Conservation (phyloP, 2,797 vertebrate genomes). For the Pangasius larnaudii region DNA sequence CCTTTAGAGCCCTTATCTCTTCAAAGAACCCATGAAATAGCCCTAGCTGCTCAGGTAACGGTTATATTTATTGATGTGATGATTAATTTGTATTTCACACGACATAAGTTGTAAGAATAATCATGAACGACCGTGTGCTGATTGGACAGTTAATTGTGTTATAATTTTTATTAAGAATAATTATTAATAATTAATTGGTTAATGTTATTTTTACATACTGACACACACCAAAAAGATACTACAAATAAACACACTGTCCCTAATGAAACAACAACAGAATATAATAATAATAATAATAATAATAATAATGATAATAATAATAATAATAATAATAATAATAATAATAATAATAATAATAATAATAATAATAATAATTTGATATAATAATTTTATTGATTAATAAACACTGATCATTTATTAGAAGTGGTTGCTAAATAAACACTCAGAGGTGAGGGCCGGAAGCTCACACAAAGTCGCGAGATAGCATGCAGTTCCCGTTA, state of each 20-base stretch:
- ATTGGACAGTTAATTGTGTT: not conserved
- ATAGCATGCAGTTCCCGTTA: not conserved
- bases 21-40: not conserved
- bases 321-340: not conserved
- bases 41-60: not conserved
- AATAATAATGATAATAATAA: not conserved
- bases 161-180: too few relatives aligned
- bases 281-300: not conserved
- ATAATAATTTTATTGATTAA: not conserved
- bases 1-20: not conserved
- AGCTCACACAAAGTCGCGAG: not conserved
- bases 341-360: not conserved
- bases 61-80: not conserved
- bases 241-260: not conserved
- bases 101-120: not conserved
- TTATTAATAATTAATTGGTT: too few relatives aligned
- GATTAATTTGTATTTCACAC: not conserved
- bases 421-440: not conserved
- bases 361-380: not conserved
- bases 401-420: not conserved
- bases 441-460: not conserved
- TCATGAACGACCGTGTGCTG: not conserved
- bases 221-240: not conserved
- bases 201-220: too few relatives aligned
- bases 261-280: not conserved